phyloP scores from a whole-genome alignment of 2,797 vertebrate genomes.

The Clamator glandarius region DNA sequence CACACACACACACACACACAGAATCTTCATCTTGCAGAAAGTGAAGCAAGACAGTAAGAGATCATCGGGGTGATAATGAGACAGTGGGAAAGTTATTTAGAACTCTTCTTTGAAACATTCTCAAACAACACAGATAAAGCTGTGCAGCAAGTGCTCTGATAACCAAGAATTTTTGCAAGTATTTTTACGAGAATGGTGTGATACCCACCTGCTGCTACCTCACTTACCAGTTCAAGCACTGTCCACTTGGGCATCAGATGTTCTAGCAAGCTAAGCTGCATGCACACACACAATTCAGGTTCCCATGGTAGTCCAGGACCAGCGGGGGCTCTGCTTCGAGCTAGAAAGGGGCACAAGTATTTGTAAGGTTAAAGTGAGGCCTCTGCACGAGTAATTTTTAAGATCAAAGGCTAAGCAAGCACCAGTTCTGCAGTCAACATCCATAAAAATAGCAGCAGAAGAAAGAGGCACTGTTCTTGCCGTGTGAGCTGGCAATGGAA shows the following conservation, averaged over 20 bases:
- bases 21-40: neutral
- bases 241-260: neutral
- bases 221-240: neutral
- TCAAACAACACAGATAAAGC: neutral
- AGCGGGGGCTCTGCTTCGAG: rapidly evolving
- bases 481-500: neutral
- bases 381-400: neutral
- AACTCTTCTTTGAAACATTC: neutral
- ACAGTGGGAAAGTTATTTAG: neutral
- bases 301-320: neutral
- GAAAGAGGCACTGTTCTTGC: neutral
- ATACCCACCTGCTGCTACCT: rapidly evolving
- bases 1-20: rapidly evolving
- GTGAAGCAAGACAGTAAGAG: neutral
- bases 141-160: neutral
- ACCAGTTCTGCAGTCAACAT: neutral
- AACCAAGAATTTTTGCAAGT: neutral
- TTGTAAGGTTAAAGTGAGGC: neutral
- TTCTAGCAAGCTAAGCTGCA: neutral
- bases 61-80: neutral
- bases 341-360: neutral
- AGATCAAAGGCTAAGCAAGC: neutral
- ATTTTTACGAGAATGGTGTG: neutral
- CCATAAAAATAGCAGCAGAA: neutral
- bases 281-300: rapidly evolving